Evolutionary conservation across 1,140 invertebrate species (phyloP).

Genomic region (Ceratina calcarata): DNA sequence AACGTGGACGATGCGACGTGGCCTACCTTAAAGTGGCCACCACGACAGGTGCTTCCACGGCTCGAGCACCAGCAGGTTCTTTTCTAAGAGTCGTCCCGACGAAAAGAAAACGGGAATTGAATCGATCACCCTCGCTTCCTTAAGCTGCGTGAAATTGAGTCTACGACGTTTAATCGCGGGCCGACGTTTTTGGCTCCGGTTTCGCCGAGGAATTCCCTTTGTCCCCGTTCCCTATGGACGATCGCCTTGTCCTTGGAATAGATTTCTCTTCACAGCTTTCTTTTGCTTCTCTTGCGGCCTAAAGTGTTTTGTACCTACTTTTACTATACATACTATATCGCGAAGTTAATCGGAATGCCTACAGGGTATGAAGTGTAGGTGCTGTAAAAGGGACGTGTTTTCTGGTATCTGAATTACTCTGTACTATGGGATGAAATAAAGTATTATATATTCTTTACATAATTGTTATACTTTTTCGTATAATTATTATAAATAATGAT

Average conservation of each 20-base stretch:
- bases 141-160: constrained; percentile 20
- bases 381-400: too few species aligned
- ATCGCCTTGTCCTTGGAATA: background rate
- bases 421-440: too few species aligned
- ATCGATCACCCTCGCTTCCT: background rate
- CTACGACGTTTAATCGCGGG: background rate
- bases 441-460: too few species aligned
- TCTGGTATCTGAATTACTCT: too few species aligned
- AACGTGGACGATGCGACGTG: background rate
- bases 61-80: constrained; percentile 11
- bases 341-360: too few species aligned
- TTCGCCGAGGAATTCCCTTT: background rate
- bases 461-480: too few species aligned
- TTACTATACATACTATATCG: too few species aligned
- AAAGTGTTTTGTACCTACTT: too few species aligned
- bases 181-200: background rate
- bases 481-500: too few species aligned
- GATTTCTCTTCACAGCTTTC: background rate
- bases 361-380: too few species aligned
- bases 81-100: background rate
- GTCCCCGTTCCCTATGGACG: background rate
- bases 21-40: constrained; percentile 47
- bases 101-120: background rate
- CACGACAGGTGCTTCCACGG: constrained; percentile 44
- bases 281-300: background rate